Percentiles rank a stretch among this genome's conserved stretches.
Evolutionary conservation across 2,888 invertebrate species (phyloP).

Genomic region (Villa cingulata): DNA sequence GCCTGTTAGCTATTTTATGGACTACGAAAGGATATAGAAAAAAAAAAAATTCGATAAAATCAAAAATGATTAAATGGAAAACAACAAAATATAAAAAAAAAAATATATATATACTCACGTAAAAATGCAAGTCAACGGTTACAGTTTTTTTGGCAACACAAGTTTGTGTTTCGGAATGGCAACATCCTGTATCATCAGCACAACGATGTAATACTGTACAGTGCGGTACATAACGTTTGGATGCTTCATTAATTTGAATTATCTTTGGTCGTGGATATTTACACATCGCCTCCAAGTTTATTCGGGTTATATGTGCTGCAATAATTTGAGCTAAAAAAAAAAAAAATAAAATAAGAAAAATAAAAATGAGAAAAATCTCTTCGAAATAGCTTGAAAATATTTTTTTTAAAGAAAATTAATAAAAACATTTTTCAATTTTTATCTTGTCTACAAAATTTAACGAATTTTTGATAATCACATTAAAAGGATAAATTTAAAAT

Average conservation of each 20-base stretch:
- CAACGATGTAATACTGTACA: conserved; percentile 79
- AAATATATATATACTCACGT: conserved; percentile 19
- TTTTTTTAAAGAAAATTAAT: no score
- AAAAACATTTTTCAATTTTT: no score
- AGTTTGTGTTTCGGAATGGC: conserved; percentile 50
- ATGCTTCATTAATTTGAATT: conserved; percentile 30
- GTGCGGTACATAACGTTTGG: conserved; percentile 64
- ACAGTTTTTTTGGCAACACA: conserved; percentile 58
- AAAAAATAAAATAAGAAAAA: not conserved
- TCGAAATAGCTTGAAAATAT: no score
- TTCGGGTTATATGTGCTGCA: conserved; percentile 19
- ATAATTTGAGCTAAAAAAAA: conserved; percentile 19
- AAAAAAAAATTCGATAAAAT: not conserved
- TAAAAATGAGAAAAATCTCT: no score
- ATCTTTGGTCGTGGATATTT: conserved; percentile 25
- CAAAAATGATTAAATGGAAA: not conserved
- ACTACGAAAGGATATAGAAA: no score
- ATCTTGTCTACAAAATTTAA: no score
- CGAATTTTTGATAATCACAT: no score
- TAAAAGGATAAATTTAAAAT: no score
- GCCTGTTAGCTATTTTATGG: no score
- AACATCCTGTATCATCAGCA: conserved; percentile 76
- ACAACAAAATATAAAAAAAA: not conserved
- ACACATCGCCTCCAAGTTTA: conserved; percentile 23
- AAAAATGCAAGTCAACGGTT: conserved; percentile 25